phyloP scores from a whole-genome alignment of 2,888 invertebrate species.

The Pyralis farinalis region DNA sequence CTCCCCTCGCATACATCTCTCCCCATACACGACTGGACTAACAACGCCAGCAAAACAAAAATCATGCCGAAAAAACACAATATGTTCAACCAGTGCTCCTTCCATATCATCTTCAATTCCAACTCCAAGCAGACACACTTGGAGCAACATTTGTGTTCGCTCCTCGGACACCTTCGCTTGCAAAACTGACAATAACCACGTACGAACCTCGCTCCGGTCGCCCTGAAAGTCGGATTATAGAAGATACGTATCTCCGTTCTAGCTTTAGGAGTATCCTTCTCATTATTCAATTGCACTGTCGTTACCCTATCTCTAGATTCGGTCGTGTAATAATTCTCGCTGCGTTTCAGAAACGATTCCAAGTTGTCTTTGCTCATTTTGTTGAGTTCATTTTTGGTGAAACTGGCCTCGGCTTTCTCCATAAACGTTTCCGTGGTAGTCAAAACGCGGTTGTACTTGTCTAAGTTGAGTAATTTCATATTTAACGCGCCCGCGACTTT shows the following conservation, averaged over 20 bases:
- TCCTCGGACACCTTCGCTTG: constrained; percentile 52
- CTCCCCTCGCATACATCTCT: constrained; percentile 36
- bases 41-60: constrained; percentile 51
- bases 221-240: constrained; percentile 69
- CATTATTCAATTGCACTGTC: constrained; percentile 45
- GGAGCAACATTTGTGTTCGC: constrained; percentile 57
- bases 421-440: constrained; percentile 66
- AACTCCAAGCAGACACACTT: constrained; percentile 59
- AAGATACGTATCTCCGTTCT: constrained; percentile 70
- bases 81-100: constrained; percentile 69
- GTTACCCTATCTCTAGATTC: constrained; percentile 53
- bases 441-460: constrained; percentile 63
- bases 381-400: constrained; percentile 56
- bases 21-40: constrained; percentile 55
- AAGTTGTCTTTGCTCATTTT: constrained; percentile 53
- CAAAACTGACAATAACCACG: constrained; percentile 59
- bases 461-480: constrained; percentile 64
- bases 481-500: constrained; percentile 64
- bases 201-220: constrained; percentile 34
- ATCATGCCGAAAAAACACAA: constrained; percentile 51
- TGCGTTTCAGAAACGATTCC: constrained; percentile 68
- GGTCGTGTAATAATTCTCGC: constrained; percentile 66
- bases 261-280: constrained; percentile 28
- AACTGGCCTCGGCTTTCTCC: constrained; percentile 61
- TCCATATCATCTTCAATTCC: constrained; percentile 54